Base-by-base conservation (phyloP, 2,888 invertebrate genomes). In the Prosopocoilus inquinatus region DNA sequence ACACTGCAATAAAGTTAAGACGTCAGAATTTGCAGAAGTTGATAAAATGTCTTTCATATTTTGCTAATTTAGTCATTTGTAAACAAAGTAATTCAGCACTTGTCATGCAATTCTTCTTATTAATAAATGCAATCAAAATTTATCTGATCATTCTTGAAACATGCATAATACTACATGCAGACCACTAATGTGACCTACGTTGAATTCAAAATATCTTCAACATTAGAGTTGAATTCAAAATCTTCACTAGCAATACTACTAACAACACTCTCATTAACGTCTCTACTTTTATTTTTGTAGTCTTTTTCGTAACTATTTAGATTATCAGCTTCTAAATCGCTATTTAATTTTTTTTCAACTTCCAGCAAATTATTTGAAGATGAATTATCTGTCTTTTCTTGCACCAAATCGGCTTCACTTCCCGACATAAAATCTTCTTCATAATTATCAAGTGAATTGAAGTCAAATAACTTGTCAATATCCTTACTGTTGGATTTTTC, bases 351-450 rank as follows among this genome's bases (percentile, higher is more conserved):
- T 54, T 45, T 34, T 50, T 49, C 38, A n/a, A 20, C 1, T 12
- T 39, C 38, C 16, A 2, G 11, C 47, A 34, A 38, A 36, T 52
- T 34, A 44, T 52, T 47, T 20, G 16, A 35, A 16, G 50, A 54
- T 1, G 44, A 13, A 48, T 7, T 34, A 5, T 55, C 55, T 5
- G 11, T 43, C 35, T 50, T 53, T 38, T 59, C 59, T 20, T 50
- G 46, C 39, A 55, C 52, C 13, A 63, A 47, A 44, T 67, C 66
- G 4, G 62, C 48, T 44, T 67, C 68, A 54, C 64, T 67, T n/a
- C 63, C 64, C 2, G 70, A 71, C 66, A 74, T 72, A 61, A 75
- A 75, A 65, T 76, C 75, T 62, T 76, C 75, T 61, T 76, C 75
- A 53, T 75, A 76, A 54, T 74, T 73, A 53, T 69, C 71, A 32